phyloP scores from a whole-genome alignment of 2,113 vertebrate genomes.

The Deroptyus accipitrinus region DNA sequence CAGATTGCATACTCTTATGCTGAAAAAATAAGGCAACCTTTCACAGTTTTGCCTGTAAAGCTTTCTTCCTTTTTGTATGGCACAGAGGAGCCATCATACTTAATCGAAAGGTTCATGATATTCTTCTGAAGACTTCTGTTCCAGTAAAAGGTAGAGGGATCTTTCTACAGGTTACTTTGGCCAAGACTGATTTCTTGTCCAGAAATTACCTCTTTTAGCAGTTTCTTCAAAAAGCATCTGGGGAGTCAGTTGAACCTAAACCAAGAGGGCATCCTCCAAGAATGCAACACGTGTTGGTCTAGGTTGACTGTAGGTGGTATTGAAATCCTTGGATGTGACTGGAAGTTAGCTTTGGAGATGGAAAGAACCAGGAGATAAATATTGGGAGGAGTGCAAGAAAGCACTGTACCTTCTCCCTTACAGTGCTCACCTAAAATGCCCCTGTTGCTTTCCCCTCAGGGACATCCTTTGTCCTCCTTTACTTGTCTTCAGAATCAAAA shows the following conservation, averaged over 20 bases:
- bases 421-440: neutral
- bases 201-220: neutral
- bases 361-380: neutral
- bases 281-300: neutral
- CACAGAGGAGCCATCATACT: neutral
- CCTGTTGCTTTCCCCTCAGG: rapidly evolving
- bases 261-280: neutral
- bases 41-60: neutral
- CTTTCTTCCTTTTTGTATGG: neutral
- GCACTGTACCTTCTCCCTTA: neutral
- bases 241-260: neutral
- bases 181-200: conserved; percentile 4
- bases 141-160: neutral
- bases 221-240: neutral
- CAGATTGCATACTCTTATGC: neutral
- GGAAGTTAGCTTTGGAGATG: neutral
- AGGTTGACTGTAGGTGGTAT: neutral
- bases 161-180: neutral
- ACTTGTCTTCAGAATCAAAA: neutral
- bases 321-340: neutral
- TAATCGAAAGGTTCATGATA: neutral
- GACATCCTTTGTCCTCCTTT: neutral
- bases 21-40: neutral
- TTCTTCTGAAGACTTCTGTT: neutral
- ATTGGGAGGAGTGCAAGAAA: neutral